Evolutionary conservation across 2,888 invertebrate genomes (phyloP).

Genomic region (Agrenia bidenticulata): DNA sequence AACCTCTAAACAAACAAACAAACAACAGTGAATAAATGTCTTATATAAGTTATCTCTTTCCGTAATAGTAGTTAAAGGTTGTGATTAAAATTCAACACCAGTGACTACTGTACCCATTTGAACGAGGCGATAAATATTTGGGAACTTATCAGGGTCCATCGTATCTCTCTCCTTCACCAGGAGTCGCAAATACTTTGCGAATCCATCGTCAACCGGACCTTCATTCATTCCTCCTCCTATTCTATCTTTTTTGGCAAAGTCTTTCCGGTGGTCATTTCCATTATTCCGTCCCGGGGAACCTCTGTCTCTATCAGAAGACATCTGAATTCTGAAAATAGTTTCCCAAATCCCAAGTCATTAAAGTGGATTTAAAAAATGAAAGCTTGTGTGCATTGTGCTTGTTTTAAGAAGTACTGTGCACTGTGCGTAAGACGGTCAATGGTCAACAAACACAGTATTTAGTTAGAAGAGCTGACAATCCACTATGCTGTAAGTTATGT

Average conservation of each 20-base stretch:
- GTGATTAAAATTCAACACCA: too few relatives aligned
- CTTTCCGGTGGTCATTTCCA: neutral
- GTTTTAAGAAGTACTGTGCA: too few relatives aligned
- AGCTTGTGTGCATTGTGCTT: too few relatives aligned
- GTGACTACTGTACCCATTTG: conserved; percentile 41
- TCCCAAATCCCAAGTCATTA: neutral
- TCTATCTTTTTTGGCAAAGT: conserved; percentile 12
- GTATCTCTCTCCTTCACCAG: conserved; percentile 70
- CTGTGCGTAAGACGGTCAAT: too few relatives aligned
- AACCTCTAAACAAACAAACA: conserved; percentile 16
- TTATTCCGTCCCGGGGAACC: conserved; percentile 7
- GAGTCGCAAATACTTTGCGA: conserved; percentile 75
- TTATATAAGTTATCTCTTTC: too few relatives aligned
- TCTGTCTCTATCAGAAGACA: conserved; percentile 10
- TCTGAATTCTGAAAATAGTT: neutral
- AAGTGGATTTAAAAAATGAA: too few relatives aligned
- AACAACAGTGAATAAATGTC: too few relatives aligned
- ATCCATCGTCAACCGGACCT: conserved; percentile 60
- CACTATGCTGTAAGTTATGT: too few relatives aligned
- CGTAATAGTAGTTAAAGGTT: too few relatives aligned
- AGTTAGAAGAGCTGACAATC: too few relatives aligned
- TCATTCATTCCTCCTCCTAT: conserved; percentile 25
- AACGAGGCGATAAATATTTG: conserved; percentile 32
- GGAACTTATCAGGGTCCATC: conserved; percentile 61
- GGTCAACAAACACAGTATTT: too few relatives aligned